These are phyloP conservation scores for Napeogenes inachia DNA, from an alignment of 2,888 invertebrate species.

Conservation along the genomic window DNA sequence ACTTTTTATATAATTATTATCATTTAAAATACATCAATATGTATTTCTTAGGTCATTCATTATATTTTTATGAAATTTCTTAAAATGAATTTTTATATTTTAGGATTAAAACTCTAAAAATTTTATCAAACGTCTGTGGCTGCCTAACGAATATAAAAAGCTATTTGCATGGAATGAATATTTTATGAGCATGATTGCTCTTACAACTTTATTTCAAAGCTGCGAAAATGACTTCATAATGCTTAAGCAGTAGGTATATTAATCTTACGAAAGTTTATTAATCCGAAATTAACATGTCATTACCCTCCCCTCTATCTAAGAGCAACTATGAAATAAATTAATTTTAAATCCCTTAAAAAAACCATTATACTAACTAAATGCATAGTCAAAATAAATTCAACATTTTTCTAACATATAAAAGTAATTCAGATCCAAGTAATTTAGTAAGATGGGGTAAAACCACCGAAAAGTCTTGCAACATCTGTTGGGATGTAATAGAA, in stretches of 20 bases:
- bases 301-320: neutral
- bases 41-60: too few species aligned
- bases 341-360: neutral
- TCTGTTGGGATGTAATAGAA: too few species aligned
- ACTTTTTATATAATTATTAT: too few species aligned
- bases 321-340: too few species aligned
- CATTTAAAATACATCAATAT: too few species aligned
- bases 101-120: neutral
- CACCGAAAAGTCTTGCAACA: too few species aligned
- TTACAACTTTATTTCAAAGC: conserved; percentile 8
- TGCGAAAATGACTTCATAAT: conserved; percentile 4
- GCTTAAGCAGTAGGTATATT: neutral
- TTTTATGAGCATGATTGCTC: conserved; percentile 6
- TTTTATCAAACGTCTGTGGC: neutral
- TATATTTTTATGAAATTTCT: neutral
- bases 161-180: conserved; percentile 7
- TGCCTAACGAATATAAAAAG: conserved; percentile 5
- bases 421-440: too few species aligned
- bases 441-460: too few species aligned
- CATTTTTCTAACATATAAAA: too few species aligned
- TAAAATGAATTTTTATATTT: neutral
- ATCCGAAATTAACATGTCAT: neutral
- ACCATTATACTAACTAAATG: neutral
- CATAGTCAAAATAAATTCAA: too few species aligned
- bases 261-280: neutral